A percentile compares a stretch with the other conserved stretches of the same genome.
Conservation (phyloP, 2,797 vertebrate species). For the Dendrocincla fuliginosa region DNA sequence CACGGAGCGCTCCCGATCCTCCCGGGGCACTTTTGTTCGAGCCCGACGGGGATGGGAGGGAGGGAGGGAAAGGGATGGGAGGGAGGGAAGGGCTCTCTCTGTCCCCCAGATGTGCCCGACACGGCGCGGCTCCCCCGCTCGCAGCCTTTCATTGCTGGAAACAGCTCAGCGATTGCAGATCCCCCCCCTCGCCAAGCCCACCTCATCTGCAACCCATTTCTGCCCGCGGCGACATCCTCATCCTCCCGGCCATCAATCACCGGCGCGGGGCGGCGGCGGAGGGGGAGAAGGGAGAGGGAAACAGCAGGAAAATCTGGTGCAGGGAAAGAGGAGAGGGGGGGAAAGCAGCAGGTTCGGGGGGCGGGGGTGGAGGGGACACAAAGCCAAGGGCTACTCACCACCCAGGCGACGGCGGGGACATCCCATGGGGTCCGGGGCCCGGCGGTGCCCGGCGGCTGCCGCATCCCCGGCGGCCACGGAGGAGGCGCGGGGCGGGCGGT, state of each 20-base stretch:
- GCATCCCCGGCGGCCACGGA: slow-evolving; percentile 24
- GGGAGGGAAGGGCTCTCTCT: background rate
- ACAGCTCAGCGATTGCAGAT: background rate
- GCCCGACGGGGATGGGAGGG: background rate
- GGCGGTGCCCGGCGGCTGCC: slow-evolving; percentile 41
- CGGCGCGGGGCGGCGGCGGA: background rate
- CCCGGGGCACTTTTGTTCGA: background rate
- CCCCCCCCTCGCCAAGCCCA: background rate
- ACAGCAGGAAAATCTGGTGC: slow-evolving; percentile 1
- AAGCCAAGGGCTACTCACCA: slow-evolving; percentile 56
- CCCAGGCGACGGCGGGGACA: background rate
- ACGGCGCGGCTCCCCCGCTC: background rate
- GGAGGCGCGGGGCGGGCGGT: slow-evolving; percentile 13
- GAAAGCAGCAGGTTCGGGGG: background rate
- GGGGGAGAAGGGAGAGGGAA: background rate
- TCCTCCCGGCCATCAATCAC: slow-evolving; percentile 39
- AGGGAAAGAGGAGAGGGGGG: background rate
- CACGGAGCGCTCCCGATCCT: background rate
- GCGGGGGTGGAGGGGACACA: background rate
- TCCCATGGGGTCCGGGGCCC: slow-evolving; percentile 53
- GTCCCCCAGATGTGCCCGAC: background rate
- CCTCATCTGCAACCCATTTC: slow-evolving; percentile 57
- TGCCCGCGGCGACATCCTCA: slow-evolving; percentile 18
- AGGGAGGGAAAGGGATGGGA: background rate
- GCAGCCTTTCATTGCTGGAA: background rate